Evolutionary conservation across 2,797 vertebrate species (phyloP).

Genomic region (Danio kyathit): DNA sequence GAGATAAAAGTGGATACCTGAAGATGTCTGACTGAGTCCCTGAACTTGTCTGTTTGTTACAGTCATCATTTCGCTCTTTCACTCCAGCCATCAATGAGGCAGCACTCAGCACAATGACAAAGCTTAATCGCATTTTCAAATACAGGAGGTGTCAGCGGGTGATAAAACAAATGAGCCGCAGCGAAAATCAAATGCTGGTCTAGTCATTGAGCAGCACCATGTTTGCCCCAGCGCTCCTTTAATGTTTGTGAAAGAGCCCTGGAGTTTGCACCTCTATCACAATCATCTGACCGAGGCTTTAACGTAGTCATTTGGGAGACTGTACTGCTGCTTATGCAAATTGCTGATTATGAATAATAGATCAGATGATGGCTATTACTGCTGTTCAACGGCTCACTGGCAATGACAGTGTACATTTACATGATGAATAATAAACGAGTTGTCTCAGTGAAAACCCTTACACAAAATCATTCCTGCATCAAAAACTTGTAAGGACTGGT

Average conservation of each 20-base stretch:
- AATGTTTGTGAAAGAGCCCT: constrained; percentile 26
- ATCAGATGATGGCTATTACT: constrained; percentile 63
- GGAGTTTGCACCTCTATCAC: constrained; percentile 45
- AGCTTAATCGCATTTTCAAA: constrained; percentile 43
- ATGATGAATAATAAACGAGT: constrained; percentile 56
- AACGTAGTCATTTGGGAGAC: constrained; percentile 54
- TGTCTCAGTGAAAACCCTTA: constrained; percentile 16
- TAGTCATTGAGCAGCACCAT: not conserved
- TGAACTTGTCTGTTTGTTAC: constrained; percentile 33
- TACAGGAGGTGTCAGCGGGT: constrained; percentile 6
- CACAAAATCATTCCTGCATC: constrained; percentile 10
- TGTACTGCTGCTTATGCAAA: constrained; percentile 64
- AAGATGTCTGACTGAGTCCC: constrained; percentile 16
- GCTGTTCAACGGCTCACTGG: constrained; percentile 66
- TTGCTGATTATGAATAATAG: constrained; percentile 73
- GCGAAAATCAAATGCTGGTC: constrained; percentile 19
- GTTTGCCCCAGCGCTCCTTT: not conserved
- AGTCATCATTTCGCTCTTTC: not conserved
- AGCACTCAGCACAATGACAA: constrained; percentile 26
- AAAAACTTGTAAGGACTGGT: constrained; percentile 4
- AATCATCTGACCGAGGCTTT: constrained; percentile 55
- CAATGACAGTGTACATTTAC: constrained; percentile 56
- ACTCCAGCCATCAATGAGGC: constrained; percentile 32
- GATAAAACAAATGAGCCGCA: constrained; percentile 20
- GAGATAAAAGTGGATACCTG: constrained; percentile 16